phyloP scores from a whole-genome alignment of 2,888 invertebrate genomes.

The Cephus rjabovi region DNA sequence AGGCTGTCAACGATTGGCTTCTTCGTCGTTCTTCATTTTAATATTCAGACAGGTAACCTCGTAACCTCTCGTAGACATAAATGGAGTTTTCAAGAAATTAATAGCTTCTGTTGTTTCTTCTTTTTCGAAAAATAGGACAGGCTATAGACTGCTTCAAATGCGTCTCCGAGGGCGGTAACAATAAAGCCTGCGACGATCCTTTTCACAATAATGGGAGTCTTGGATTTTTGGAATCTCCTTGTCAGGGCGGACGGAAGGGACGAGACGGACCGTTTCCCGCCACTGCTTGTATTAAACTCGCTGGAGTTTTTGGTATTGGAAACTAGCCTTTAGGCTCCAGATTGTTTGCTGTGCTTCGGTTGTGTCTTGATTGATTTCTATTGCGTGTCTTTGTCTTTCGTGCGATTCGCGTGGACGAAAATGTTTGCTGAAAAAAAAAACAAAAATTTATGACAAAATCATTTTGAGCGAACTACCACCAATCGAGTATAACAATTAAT shows the following conservation, averaged over 20 bases:
- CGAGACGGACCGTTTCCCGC: slow-evolving; percentile 95
- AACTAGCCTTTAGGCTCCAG: neutral
- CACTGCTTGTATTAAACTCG: slow-evolving; percentile 96
- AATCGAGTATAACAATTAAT: neutral
- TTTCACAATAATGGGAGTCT: slow-evolving; percentile 92
- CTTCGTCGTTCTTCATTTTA: neutral
- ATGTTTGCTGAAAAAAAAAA: neutral
- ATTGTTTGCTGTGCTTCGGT: neutral
- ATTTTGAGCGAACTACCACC: too few relatives aligned
- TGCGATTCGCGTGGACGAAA: neutral
- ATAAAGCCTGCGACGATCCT: slow-evolving; percentile 93
- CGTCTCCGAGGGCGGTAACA: slow-evolving; percentile 88
- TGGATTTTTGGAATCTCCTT: slow-evolving; percentile 88
- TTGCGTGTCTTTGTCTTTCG: neutral
- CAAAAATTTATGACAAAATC: too few relatives aligned
- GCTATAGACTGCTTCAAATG: slow-evolving; percentile 98
- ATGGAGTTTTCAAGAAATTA: neutral
- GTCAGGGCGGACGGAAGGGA: slow-evolving; percentile 94
- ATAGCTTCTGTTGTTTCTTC: too few relatives aligned
- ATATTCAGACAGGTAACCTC: neutral
- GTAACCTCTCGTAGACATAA: neutral
- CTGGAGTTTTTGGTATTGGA: slow-evolving; percentile 84
- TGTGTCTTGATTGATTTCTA: neutral
- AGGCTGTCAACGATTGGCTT: neutral
- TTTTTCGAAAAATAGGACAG: slow-evolving; percentile 60